Percentiles rank a stretch among this genome's conserved stretches.
phyloP scores from a whole-genome alignment of 2,888 invertebrate genomes.

The Sphaeridia pumilis region DNA sequence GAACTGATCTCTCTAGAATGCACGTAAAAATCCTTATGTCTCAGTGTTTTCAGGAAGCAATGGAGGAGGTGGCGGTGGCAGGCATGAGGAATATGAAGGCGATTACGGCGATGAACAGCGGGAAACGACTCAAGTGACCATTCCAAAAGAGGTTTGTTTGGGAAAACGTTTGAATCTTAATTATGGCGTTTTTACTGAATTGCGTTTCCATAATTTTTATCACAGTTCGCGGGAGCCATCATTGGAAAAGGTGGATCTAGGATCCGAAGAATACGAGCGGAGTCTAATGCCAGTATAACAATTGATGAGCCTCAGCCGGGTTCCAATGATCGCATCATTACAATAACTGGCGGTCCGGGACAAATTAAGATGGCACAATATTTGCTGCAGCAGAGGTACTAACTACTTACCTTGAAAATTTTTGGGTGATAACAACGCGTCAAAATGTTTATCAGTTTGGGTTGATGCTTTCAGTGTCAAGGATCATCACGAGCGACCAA shows the following conservation, averaged over 20 bases:
- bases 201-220: constrained; percentile 36
- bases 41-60: constrained; percentile 32
- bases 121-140: constrained; percentile 86
- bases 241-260: constrained; percentile 96
- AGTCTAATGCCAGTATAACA: constrained; percentile 91
- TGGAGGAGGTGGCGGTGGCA: too few relatives aligned
- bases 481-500: constrained; percentile 27
- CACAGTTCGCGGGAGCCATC: constrained; percentile 90
- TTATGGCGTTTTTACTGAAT: too few relatives aligned
- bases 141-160: constrained; percentile 94
- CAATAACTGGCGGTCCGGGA: constrained; percentile 77
- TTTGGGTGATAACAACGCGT: too few relatives aligned
- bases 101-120: constrained; percentile 42
- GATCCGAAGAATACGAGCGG: constrained; percentile 89
- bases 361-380: constrained; percentile 99
- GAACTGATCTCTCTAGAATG: too few relatives aligned
- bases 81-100: constrained; percentile 31
- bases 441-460: neutral
- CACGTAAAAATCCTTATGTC: too few relatives aligned
- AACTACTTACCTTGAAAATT: too few relatives aligned
- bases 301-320: constrained; percentile 90
- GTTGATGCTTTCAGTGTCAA: constrained; percentile 20
- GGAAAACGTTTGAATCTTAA: too few relatives aligned
- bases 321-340: constrained; percentile 87
- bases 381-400: constrained; percentile 96